Conservation (phyloP, 37 sponge, comb jelly and placozoan species). For the Mnemiopsis leidyi region DNA sequence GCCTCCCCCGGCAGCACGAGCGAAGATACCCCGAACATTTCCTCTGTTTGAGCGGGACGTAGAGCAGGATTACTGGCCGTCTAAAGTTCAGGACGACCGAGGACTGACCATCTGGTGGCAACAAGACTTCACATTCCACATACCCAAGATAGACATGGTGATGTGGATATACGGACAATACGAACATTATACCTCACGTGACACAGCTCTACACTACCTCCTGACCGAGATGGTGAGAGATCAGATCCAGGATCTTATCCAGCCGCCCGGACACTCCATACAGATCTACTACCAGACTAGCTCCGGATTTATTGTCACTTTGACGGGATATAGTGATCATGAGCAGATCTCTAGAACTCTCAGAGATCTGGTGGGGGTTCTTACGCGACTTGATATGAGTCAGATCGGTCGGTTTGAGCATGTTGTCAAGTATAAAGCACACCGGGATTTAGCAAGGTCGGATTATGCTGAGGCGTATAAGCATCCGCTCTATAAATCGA, state of each 20-base stretch:
- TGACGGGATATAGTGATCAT: conserved; percentile 22
- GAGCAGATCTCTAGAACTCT: neutral
- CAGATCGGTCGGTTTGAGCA: neutral
- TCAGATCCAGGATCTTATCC: neutral
- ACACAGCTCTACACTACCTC: conserved; percentile 37
- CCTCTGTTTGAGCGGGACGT: conserved; percentile 33
- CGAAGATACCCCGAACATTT: neutral
- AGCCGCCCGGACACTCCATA: neutral
- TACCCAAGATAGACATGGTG: conserved; percentile 28
- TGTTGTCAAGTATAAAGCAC: conserved; percentile 32
- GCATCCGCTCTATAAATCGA: conserved; percentile 48
- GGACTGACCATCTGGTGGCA: conserved; percentile 38
- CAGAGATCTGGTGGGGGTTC: neutral
- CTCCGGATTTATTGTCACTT: conserved; percentile 13
- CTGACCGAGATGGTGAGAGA: conserved; percentile 4
- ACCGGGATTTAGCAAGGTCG: neutral
- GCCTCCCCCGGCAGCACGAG: neutral
- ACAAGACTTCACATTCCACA: conserved; percentile 60
- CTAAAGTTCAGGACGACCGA: neutral
- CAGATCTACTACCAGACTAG: conserved; percentile 28
- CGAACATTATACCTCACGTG: conserved; percentile 20
- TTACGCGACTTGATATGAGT: neutral
- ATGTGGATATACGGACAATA: neutral
- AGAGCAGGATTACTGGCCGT: conserved; percentile 7
- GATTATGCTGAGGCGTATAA: conserved; percentile 63